phyloP scores from a whole-genome alignment of 2,888 invertebrate genomes.

The Bruchidius siliquastri region DNA sequence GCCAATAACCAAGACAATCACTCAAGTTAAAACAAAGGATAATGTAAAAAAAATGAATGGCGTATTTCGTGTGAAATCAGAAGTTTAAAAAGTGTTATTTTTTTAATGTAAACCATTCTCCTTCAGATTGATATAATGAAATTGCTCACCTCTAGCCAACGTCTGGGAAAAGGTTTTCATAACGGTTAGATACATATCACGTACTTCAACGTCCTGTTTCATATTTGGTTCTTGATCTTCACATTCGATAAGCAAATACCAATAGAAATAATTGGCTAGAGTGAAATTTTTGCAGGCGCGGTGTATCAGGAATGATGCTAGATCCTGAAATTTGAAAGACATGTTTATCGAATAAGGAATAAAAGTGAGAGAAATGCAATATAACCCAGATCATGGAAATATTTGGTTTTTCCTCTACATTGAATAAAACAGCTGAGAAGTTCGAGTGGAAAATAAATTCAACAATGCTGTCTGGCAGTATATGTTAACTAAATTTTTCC shows the following conservation, averaged over 20 bases:
- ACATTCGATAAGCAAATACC: slow-evolving; percentile 93
- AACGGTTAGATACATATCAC: slow-evolving; percentile 85
- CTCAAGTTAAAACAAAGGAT: too few relatives aligned
- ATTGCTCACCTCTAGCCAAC: slow-evolving; percentile 55
- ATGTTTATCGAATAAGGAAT: neutral
- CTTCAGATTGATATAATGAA: neutral
- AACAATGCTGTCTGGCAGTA: too few relatives aligned
- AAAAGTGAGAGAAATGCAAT: neutral
- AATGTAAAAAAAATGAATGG: too few relatives aligned
- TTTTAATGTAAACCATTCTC: too few relatives aligned
- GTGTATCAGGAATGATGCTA: slow-evolving; percentile 86
- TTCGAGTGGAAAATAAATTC: too few relatives aligned
- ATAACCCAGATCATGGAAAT: too few relatives aligned
- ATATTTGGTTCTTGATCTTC: slow-evolving; percentile 74
- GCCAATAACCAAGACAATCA: too few relatives aligned
- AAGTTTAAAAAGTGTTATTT: too few relatives aligned
- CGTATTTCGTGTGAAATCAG: too few relatives aligned
- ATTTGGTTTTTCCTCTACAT: too few relatives aligned
- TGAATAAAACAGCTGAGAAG: too few relatives aligned
- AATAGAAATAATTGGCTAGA: slow-evolving; percentile 95
- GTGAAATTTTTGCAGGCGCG: slow-evolving; percentile 85
- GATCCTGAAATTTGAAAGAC: slow-evolving; percentile 50
- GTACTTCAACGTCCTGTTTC: slow-evolving; percentile 62
- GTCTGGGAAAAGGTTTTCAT: slow-evolving; percentile 79
- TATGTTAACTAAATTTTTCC: too few relatives aligned